Base-by-base conservation (phyloP, 2,888 invertebrate genomes). In the Mechanitis mazaeus region DNA sequence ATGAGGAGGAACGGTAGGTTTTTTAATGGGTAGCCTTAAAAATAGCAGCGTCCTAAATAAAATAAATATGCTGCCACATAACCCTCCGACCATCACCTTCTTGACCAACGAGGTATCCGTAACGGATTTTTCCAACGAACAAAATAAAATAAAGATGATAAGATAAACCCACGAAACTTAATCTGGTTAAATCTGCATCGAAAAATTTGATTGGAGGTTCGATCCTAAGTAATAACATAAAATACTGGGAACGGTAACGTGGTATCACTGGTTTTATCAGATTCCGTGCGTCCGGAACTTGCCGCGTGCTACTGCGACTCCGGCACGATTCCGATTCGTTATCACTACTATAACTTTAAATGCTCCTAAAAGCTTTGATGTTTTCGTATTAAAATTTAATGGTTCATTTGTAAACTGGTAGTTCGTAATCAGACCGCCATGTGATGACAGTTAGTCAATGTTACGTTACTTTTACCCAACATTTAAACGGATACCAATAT, bases 321-420 rank as follows among this genome's bases (percentile, higher is more conserved):
- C 77, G 71, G 85, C 86, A 87, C 87, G 87, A 87, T 84, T 85
- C 75, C 75, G 85, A 85, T 87, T 84, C 79, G 78, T 81, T 87
- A 87, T 87, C 85, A 72, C 68, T 71, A 77, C 68, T 71, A 77
- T 75, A 73, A 70, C 69, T 63, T 58, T 68, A 70, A 72, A 72
- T 69, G 71, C 69, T 71, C 64, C 65, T 68, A 68, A 66, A 61
- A 69, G 71, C 70, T 70, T 72, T 72, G 70, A 70, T 70, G 67
- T 68, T 62, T 60, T 61, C 60, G 59, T 56, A 63, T 67, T 60
- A 66, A 65, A 61, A 64, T 64, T 66, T 64, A 61, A 64, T 42
- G 42, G 42, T 35, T 3, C 42, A 11, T 65, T 60, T 60, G 59
- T 63, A 61, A 54, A 63, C 56, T 35, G 56, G 57, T 47, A 61